Evolutionary conservation across 2,797 vertebrate species (phyloP).

Genomic region (Mus caroli): DNA sequence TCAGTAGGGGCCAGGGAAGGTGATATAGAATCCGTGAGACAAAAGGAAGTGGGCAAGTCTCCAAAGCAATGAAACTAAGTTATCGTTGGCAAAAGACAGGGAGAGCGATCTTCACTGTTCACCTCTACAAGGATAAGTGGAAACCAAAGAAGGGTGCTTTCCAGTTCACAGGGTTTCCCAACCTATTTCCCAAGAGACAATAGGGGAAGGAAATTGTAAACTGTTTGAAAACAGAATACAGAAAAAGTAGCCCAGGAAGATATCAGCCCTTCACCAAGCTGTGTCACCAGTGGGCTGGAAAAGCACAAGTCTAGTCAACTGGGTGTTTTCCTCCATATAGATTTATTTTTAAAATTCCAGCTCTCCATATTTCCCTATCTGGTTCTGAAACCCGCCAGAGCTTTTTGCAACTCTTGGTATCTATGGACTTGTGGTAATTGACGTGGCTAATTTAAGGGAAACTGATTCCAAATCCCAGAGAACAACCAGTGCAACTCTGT

Average conservation of each 20-base stretch:
- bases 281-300: background rate
- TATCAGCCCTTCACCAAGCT: background rate
- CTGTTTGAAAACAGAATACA: background rate
- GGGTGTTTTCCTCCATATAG: background rate
- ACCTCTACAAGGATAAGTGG: background rate
- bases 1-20: background rate
- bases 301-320: background rate
- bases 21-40: background rate
- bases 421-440: constrained; percentile 64
- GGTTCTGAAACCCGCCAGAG: constrained; percentile 64
- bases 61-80: background rate
- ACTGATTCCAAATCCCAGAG: constrained; percentile 79
- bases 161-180: background rate
- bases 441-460: constrained; percentile 79
- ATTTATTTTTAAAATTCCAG: constrained; percentile 1
- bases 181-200: constrained; percentile 28
- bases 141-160: background rate
- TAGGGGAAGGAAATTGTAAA: background rate
- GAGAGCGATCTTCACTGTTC: background rate
- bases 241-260: background rate
- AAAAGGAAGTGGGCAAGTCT: background rate
- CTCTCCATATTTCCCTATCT: constrained; percentile 25
- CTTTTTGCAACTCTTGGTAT: constrained; percentile 59
- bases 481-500: constrained; percentile 69
- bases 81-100: background rate